Evolutionary conservation across 2,797 vertebrate genomes (phyloP), one percentile per base, ranked within the genome.

Genomic region (Leuciscus waleckii): DNA sequence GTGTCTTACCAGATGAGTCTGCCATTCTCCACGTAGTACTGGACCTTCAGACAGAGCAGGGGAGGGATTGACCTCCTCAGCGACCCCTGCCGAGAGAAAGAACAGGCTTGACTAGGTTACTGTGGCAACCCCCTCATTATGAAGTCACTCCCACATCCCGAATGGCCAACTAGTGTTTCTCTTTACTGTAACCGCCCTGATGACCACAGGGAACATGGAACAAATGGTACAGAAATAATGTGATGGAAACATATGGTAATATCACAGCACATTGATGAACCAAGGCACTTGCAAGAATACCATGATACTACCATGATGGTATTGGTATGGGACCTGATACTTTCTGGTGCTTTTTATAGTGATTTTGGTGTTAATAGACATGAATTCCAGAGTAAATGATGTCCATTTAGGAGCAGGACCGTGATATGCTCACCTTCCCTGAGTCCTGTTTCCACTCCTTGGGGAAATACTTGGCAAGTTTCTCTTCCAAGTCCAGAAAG

Each of bases 401-500:
- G 9, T 23, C 19, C 71, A 13, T 26, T 61, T 26, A 61, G 58
- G 23, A 46, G 43, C 6, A 68, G 65, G 46, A 16, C 7, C 2
- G 35, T 51, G 67, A 35, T 70, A 39, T 54, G 32, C 93, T 93
- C 90, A 98, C 97, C 94, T 95, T 95, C 37, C 32, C 92, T 0
- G 84, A 86, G 10, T 97, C 96, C 89, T 93, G 95, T 90, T 95
- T 97, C 96, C 96, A 96, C 75, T 97, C 97, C 91, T 96, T 97
- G 13, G 94, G 91, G 86, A 98, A 97, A 92, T 97, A 98, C 89
- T 96, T 97, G 16, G 92, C 95, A 82, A 99, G 94, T 85, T 97
- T 98, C 90, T 97, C 97, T 73, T 97, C 96, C 94, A 97, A 89
- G 89, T 99, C 97, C 90, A 98, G 91, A 91, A 97, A 99, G 87